A percentile compares a stretch with the other conserved stretches of the same genome.
These are phyloP conservation scores for Drepanosiphum platanoidis DNA, from an alignment of 2,888 invertebrate genomes.

Conservation along the genomic window DNA sequence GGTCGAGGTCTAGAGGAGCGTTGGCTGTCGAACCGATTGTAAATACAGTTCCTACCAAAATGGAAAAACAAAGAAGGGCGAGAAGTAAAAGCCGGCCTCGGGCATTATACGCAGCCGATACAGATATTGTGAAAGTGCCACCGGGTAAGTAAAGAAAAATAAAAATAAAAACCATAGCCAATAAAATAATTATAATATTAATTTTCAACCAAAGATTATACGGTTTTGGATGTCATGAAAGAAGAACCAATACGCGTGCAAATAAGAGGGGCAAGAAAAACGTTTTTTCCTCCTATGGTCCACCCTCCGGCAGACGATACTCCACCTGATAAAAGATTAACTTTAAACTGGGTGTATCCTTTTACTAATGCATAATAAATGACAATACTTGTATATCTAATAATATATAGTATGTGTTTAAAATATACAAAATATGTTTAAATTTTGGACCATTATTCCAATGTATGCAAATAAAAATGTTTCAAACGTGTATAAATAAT, in stretches of 20 bases:
- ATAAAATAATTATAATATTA: slow-evolving; percentile 21
- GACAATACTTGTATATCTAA: background rate
- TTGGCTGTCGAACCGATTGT: slow-evolving; percentile 65
- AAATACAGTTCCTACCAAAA: slow-evolving; percentile 65
- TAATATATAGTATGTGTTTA: background rate
- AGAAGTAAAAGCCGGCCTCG: slow-evolving; percentile 86
- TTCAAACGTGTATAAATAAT: background rate
- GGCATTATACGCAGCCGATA: slow-evolving; percentile 85
- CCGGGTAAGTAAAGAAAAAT: slow-evolving; percentile 40
- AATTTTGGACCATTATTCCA: too few relatives aligned
- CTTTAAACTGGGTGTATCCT: slow-evolving; percentile 94
- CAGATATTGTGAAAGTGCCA: slow-evolving; percentile 67
- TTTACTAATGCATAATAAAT: slow-evolving; percentile 64
- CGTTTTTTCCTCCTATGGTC: slow-evolving; percentile 88
- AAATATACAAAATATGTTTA: background rate
- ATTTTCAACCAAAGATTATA: slow-evolving; percentile 79
- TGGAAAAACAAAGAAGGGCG: slow-evolving; percentile 72
- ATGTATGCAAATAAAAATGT: too few relatives aligned
- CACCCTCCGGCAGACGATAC: slow-evolving; percentile 85
- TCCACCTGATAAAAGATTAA: slow-evolving; percentile 87
- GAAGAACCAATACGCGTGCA: slow-evolving; percentile 87
- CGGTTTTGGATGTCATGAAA: slow-evolving; percentile 83
- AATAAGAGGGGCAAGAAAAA: slow-evolving; percentile 82
- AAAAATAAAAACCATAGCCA: background rate
- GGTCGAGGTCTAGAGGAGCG: slow-evolving; percentile 72